A percentile compares a stretch with the other conserved stretches of the same genome.
Evolutionary conservation across 2,113 vertebrate genomes (phyloP).

Genomic region (Ceyx melanurus): DNA sequence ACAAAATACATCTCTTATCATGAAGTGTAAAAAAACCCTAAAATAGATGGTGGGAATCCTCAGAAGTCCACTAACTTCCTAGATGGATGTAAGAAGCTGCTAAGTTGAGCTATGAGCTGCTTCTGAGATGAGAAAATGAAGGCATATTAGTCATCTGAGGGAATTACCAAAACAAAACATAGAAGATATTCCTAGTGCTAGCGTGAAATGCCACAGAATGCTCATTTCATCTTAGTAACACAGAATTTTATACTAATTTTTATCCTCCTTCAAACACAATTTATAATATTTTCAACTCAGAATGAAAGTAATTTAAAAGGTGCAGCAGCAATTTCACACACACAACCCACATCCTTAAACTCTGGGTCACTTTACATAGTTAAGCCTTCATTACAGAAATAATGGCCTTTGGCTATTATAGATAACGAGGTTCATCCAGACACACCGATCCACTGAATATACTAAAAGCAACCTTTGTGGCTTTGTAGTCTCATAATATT

Average conservation of each 20-base stretch:
- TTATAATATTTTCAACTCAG: background rate
- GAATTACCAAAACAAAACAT: background rate
- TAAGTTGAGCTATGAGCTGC: background rate
- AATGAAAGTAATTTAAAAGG: background rate
- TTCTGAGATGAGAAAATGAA: background rate
- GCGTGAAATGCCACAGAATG: background rate
- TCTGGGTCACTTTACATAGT: background rate
- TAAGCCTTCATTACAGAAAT: constrained; percentile 19
- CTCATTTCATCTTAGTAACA: background rate
- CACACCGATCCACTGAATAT: background rate
- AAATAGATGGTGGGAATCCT: background rate
- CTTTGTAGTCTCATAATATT: background rate
- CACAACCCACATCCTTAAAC: background rate
- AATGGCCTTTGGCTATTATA: background rate
- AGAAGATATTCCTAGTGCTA: background rate
- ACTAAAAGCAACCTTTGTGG: background rate
- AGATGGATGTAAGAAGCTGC: background rate
- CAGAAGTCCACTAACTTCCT: background rate
- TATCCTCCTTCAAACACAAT: background rate
- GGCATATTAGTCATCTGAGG: background rate
- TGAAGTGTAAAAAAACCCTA: background rate
- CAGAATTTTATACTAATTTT: background rate
- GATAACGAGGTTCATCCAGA: background rate
- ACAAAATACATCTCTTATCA: background rate
- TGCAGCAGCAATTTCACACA: background rate